phyloP scores from a whole-genome alignment of 2,113 vertebrate genomes.

The Struthio camelus region DNA sequence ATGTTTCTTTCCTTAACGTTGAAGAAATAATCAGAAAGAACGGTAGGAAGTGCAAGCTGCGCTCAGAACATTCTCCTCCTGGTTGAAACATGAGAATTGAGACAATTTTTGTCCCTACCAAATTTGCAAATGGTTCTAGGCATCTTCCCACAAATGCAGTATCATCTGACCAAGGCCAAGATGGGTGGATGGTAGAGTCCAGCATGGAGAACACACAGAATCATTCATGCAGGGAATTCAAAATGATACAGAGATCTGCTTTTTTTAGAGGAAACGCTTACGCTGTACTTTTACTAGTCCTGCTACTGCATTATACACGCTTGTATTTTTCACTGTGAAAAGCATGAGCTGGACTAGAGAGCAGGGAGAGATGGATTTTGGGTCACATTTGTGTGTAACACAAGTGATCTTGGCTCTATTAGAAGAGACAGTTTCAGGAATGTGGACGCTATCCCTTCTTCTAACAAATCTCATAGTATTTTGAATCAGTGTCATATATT shows the following conservation, averaged over 20 bases:
- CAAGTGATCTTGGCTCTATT: neutral
- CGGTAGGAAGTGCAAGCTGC: neutral
- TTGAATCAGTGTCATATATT: neutral
- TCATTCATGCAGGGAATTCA: neutral
- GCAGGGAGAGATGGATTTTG: neutral
- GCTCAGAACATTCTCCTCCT: neutral
- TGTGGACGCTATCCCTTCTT: neutral
- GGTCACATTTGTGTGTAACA: neutral
- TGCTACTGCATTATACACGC: neutral
- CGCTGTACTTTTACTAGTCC: neutral
- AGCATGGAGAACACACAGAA: neutral
- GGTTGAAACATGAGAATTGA: neutral
- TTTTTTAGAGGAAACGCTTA: neutral
- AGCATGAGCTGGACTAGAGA: neutral
- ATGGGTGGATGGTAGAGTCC: neutral
- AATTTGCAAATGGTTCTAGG: neutral
- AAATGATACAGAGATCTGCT: fast-evolving
- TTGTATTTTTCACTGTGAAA: neutral
- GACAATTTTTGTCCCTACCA: neutral
- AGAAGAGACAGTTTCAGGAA: neutral
- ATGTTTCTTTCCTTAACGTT: neutral
- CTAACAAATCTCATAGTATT: neutral
- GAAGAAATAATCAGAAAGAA: neutral
- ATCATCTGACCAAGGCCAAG: neutral
- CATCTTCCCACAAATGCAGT: neutral